Conservation (phyloP, 2,888 invertebrate genomes). For the Creontiades dilutus region DNA sequence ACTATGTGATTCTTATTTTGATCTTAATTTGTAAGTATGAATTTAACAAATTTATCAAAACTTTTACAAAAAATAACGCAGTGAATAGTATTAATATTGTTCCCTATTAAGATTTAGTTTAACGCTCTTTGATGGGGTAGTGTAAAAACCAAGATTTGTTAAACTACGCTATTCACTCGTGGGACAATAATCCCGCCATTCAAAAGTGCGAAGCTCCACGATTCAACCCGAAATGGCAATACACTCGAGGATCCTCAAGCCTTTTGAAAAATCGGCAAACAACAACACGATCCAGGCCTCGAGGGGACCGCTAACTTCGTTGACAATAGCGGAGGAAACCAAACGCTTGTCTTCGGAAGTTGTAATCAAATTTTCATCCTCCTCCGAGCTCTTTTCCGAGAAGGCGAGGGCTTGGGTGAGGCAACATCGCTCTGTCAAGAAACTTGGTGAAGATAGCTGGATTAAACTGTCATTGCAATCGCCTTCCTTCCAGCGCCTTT, state of each 20-base stretch:
- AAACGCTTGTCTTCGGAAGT: conserved; percentile 18
- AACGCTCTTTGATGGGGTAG: too few relatives aligned
- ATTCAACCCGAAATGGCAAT: neutral
- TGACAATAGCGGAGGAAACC: conserved; percentile 1
- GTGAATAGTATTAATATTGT: too few relatives aligned
- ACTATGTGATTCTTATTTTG: too few relatives aligned
- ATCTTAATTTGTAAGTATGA: too few relatives aligned
- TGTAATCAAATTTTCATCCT: conserved; percentile 35
- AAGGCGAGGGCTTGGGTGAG: neutral
- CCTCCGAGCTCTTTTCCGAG: neutral
- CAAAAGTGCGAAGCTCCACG: neutral
- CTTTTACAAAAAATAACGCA: too few relatives aligned
- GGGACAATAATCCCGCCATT: neutral
- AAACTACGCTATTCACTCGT: neutral
- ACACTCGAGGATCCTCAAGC: neutral
- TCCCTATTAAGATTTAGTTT: too few relatives aligned
- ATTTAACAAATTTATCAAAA: too few relatives aligned
- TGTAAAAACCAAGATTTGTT: neutral
- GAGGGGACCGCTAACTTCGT: neutral
- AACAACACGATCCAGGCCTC: neutral
- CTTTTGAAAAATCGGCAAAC: neutral
- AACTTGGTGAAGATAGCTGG: conserved; percentile 29
- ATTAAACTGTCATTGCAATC: conserved; percentile 38
- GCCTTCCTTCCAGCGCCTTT: conserved; percentile 11
- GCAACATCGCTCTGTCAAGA: conserved; percentile 36